These are phyloP conservation scores for Corydoras sp. DNA, from an alignment of 2,113 vertebrate genomes.

Conservation along the genomic window DNA sequence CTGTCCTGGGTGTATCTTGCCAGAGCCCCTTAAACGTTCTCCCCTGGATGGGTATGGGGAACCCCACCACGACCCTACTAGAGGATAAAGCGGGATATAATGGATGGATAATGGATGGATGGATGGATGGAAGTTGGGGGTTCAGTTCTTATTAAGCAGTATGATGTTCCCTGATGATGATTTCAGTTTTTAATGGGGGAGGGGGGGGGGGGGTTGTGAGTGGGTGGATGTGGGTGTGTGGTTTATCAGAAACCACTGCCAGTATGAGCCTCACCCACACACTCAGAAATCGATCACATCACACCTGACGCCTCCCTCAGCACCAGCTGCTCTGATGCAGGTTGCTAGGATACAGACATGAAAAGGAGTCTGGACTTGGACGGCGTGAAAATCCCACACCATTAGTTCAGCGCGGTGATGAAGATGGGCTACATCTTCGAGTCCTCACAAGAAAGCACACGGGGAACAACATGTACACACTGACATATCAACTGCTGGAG, in stretches of 20 bases:
- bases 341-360: constrained; percentile 45
- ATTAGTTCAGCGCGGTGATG: constrained; percentile 12
- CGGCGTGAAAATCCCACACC: constrained; percentile 27
- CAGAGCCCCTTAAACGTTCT: too few relatives aligned
- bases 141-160: too few relatives aligned
- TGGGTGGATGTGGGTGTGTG: not conserved
- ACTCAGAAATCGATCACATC: constrained; percentile 36
- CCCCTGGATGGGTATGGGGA: too few relatives aligned
- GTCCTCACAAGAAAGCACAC: constrained; percentile 20
- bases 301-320: constrained; percentile 41
- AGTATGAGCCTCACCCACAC: constrained; percentile 18
- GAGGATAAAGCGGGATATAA: too few relatives aligned
- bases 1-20: too few relatives aligned
- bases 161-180: too few relatives aligned
- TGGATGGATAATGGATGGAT: too few relatives aligned
- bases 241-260: constrained; percentile 17
- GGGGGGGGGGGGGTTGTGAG: not conserved
- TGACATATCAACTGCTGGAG: constrained; percentile 20
- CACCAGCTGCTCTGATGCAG: constrained; percentile 38
- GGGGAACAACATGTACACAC: constrained; percentile 25
- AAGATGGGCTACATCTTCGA: constrained; percentile 22
- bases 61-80: too few relatives aligned
- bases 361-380: constrained; percentile 35
- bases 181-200: too few relatives aligned
- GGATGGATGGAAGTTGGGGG: too few relatives aligned